Percentiles rank a stretch among this genome's conserved stretches.
Evolutionary conservation across 92 coral and sea anemone genomes (phyloP).

Genomic region (Plumapathes pennacea): DNA sequence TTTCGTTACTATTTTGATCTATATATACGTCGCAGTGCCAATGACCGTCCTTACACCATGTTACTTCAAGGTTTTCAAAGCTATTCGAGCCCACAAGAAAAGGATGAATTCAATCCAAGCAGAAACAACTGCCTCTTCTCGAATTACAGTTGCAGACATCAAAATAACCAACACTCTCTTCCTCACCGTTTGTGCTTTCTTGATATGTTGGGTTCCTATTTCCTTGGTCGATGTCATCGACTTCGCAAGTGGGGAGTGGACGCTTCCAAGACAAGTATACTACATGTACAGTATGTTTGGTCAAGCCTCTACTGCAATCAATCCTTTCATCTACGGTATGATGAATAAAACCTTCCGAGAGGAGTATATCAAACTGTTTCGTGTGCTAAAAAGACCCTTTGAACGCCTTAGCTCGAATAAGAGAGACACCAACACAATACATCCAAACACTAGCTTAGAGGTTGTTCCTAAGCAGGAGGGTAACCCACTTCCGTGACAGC

Average conservation of each 20-base stretch:
- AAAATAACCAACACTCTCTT: slow-evolving; percentile 63
- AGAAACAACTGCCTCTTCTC: slow-evolving; percentile 2
- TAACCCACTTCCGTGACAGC: too few relatives aligned
- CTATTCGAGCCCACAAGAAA: slow-evolving; percentile 51
- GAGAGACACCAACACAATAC: too few relatives aligned
- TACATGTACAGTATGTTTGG: slow-evolving; percentile 78
- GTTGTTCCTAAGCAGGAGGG: too few relatives aligned
- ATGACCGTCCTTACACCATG: slow-evolving; percentile 49
- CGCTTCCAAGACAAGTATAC: slow-evolving; percentile 66
- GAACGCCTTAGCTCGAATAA: too few relatives aligned
- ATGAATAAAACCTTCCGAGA: slow-evolving; percentile 79
- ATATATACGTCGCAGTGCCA: slow-evolving; percentile 58
- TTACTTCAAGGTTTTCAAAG: slow-evolving; percentile 61
- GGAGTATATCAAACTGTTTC: slow-evolving; percentile 44
- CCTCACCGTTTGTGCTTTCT: slow-evolving; percentile 62
- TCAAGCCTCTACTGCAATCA: slow-evolving; percentile 58
- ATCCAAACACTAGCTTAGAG: too few relatives aligned
- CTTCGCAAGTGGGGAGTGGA: slow-evolving; percentile 59
- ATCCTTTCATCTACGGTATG: slow-evolving; percentile 74
- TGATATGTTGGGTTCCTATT: slow-evolving; percentile 70
- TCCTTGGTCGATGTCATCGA: slow-evolving; percentile 69
- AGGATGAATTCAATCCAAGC: slow-evolving; percentile 15
- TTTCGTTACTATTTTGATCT: slow-evolving; percentile 67
- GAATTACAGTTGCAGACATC: slow-evolving; percentile 59
- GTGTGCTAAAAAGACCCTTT: too few relatives aligned